These are phyloP conservation scores for Lutjanus argentimaculatus DNA, from an alignment of 2,797 vertebrate genomes.

Conservation along the genomic window DNA sequence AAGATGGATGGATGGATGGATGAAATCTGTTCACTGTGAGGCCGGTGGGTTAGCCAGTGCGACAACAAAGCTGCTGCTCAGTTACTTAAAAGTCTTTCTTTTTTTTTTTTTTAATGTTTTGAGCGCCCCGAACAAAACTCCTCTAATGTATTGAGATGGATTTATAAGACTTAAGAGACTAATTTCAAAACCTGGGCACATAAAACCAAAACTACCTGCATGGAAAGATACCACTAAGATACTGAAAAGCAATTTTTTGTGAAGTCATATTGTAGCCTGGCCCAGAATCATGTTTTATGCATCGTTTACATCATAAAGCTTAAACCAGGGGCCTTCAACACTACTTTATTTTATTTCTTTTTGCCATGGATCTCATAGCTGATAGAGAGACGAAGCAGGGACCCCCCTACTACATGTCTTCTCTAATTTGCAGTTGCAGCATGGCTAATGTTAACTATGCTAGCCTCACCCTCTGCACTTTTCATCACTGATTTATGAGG, in stretches of 20 bases:
- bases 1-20: no score
- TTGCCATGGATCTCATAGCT: no score
- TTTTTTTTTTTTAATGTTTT: neutral
- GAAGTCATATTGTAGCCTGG: neutral
- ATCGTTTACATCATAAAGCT: neutral
- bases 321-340: no score
- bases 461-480: no score
- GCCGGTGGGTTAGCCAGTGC: neutral
- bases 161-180: neutral
- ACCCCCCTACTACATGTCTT: no score
- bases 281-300: no score
- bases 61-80: neutral
- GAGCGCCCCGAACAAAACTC: neutral
- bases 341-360: no score
- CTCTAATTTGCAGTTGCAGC: no score
- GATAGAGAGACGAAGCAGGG: no score
- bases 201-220: neutral
- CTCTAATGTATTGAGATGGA: neutral
- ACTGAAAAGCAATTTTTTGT: neutral
- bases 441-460: no score
- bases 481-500: no score
- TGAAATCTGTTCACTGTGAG: slow-evolving; percentile 1
- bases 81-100: neutral
- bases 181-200: neutral
- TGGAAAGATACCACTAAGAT: neutral